A percentile compares a stretch with the other conserved stretches of the same genome.
phyloP scores from a whole-genome alignment of 1,140 invertebrate genomes.

The Panagrolaimus sp. region DNA sequence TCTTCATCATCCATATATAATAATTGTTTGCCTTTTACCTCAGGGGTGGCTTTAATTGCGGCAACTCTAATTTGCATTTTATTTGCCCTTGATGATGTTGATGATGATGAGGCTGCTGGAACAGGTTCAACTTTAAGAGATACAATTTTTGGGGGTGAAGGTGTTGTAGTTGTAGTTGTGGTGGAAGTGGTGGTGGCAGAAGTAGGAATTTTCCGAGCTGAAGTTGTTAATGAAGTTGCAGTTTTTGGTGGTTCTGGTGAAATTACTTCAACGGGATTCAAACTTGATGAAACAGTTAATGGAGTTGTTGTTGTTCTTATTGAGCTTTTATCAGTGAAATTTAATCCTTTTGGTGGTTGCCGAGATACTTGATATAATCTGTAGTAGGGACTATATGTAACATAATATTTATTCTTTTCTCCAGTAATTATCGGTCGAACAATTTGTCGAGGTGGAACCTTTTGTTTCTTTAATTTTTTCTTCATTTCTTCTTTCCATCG shows the following conservation, averaged over 20 bases:
- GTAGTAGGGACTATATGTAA: conserved; percentile 12
- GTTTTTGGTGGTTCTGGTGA: neutral
- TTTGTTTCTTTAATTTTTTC: conserved; percentile 3
- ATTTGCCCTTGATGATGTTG: neutral
- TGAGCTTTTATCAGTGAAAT: conserved; percentile 1
- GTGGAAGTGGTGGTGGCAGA: neutral
- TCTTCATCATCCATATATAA: conserved; percentile 10
- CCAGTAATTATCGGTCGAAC: neutral
- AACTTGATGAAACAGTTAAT: neutral
- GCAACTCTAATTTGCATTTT: neutral
- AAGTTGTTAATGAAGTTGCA: neutral
- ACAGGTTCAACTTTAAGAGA: conserved; percentile 7
- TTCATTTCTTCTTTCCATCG: conserved; percentile 10
- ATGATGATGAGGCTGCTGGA: neutral
- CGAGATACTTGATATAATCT: conserved; percentile 9
- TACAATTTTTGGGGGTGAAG: neutral
- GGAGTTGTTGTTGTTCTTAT: neutral
- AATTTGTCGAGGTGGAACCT: conserved; percentile 1
- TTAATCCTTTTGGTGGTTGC: neutral
- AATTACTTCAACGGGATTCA: neutral
- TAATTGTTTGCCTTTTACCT: neutral
- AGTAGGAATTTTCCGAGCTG: neutral
- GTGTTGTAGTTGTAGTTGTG: neutral
- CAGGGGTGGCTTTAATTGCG: neutral
- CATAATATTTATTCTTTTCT: neutral